Evolutionary conservation across 2,797 vertebrate genomes (phyloP).

Genomic region (Lutjanus campechanus): DNA sequence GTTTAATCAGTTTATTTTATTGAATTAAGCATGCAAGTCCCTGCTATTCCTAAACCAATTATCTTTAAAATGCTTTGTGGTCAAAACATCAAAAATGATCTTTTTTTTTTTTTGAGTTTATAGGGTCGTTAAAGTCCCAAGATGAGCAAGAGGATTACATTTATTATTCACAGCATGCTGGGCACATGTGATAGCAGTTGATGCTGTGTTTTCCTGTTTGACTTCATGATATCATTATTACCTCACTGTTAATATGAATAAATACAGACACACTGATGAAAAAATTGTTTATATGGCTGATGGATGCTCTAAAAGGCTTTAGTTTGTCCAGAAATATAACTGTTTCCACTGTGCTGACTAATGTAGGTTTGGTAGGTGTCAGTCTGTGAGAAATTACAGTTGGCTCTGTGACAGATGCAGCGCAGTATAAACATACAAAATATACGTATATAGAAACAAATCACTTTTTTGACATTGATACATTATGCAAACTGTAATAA

Average conservation of each 20-base stretch:
- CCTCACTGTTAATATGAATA: constrained; percentile 8
- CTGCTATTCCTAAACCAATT: neutral
- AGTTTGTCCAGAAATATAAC: neutral
- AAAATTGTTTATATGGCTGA: neutral
- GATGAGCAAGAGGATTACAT: neutral
- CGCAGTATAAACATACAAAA: no score
- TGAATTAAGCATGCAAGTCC: neutral
- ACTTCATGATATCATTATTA: neutral
- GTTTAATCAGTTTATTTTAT: neutral
- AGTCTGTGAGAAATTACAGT: no score
- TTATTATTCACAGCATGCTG: neutral
- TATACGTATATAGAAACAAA: no score
- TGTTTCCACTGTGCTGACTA: no score
- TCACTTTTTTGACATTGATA: no score
- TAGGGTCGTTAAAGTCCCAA: neutral
- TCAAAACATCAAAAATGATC: neutral
- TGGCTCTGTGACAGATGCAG: no score
- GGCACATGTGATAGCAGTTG: neutral
- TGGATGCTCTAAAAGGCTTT: neutral
- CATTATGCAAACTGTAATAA: no score
- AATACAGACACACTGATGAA: neutral
- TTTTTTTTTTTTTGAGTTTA: no score
- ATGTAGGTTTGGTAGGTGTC: no score
- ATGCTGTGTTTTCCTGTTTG: neutral
- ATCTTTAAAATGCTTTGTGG: neutral